These are phyloP conservation scores for Delphinus delphis DNA, from an alignment of 2,113 vertebrate species.

Conservation along the genomic window DNA sequence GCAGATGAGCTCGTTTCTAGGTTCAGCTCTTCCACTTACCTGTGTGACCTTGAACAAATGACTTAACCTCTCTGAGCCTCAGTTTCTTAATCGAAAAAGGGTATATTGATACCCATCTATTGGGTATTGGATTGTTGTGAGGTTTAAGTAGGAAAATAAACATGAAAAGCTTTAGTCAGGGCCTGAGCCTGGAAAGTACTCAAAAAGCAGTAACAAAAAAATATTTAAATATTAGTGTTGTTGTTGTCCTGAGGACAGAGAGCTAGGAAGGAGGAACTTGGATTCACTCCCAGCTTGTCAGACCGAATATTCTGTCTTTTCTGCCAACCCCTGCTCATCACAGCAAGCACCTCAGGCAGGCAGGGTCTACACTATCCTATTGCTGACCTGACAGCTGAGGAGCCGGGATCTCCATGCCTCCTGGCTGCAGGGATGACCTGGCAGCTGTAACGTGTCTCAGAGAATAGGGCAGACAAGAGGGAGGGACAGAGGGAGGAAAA, in stretches of 20 bases:
- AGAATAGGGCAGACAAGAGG: background rate
- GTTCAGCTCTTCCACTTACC: background rate
- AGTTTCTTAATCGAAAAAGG: background rate
- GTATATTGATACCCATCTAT: background rate
- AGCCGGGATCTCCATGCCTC: no score
- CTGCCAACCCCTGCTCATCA: no score
- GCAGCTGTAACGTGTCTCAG: background rate
- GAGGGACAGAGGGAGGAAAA: background rate
- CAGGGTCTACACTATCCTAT: fast-evolving
- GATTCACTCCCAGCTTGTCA: background rate
- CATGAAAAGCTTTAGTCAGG: background rate
- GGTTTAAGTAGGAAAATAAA: background rate
- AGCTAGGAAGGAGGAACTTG: background rate
- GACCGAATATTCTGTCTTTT: background rate
- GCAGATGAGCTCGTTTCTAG: background rate
- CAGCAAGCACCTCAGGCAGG: fast-evolving
- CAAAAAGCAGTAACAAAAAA: background rate
- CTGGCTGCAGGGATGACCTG: background rate
- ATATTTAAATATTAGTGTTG: background rate
- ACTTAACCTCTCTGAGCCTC: background rate
- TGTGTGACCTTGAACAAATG: background rate
- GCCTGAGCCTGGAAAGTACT: background rate
- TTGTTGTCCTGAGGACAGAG: background rate
- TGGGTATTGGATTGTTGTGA: background rate
- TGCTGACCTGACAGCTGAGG: background rate